Percentiles rank a stretch among this genome's conserved stretches.
phyloP scores from a whole-genome alignment of 2,113 vertebrate species.

The Chlamydotis undulata region DNA sequence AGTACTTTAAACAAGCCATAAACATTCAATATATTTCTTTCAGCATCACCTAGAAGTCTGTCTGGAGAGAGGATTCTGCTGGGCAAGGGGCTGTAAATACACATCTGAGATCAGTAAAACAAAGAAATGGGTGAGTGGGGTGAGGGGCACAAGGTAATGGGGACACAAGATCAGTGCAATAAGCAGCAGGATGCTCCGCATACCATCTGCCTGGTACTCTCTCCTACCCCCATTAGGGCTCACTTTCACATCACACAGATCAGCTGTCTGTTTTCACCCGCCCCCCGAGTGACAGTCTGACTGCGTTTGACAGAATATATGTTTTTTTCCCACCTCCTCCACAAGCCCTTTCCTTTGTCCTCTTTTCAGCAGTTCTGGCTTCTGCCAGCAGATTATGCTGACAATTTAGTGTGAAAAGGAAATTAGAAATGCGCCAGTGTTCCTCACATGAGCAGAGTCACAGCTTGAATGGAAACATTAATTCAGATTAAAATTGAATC shows the following conservation, averaged over 20 bases:
- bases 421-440: constrained; percentile 53
- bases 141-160: background rate
- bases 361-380: constrained; percentile 50
- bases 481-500: constrained; percentile 66
- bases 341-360: constrained; percentile 48
- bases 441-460: constrained; percentile 29
- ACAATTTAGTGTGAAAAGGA: constrained; percentile 37
- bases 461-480: constrained; percentile 63
- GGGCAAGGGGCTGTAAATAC: background rate
- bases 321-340: constrained; percentile 45
- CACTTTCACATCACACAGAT: background rate
- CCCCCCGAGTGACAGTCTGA: background rate
- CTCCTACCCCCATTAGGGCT: background rate
- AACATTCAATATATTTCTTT: background rate
- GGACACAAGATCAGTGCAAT: background rate
- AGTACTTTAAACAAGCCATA: background rate
- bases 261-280: constrained; percentile 31
- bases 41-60: background rate
- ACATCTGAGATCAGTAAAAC: background rate
- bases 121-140: background rate
- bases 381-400: constrained; percentile 53
- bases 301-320: constrained; percentile 18
- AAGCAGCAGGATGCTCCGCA: background rate
- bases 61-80: background rate
- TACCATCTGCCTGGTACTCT: background rate